Evolutionary conservation across 2,888 invertebrate species (phyloP).

Genomic region (Conops quadrifasciatus): DNA sequence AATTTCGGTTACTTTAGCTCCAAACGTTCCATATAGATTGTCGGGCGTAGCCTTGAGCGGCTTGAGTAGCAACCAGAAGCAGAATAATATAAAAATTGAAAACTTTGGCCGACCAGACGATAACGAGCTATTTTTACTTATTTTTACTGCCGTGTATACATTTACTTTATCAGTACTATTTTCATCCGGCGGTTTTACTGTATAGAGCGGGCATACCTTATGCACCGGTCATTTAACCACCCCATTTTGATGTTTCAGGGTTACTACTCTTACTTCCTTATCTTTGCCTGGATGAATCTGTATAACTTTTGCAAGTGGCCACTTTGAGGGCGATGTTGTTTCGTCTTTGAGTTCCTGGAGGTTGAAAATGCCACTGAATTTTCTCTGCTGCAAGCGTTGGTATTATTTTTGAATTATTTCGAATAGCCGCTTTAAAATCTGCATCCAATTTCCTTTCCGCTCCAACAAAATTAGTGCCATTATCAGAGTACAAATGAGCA

Average conservation of each 20-base stretch:
- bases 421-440: no score
- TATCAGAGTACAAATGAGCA: conserved; percentile 11
- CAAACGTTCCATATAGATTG: conserved; percentile 1
- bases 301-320: conserved; percentile 10
- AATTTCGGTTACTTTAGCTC: neutral
- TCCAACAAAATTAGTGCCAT: conserved; percentile 17
- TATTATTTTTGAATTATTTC: no score
- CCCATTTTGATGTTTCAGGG: no score
- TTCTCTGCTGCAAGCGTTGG: no score
- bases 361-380: no score
- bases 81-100: neutral
- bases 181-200: neutral
- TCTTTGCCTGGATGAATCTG: conserved; percentile 29
- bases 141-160: neutral
- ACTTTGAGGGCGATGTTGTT: conserved; percentile 4
- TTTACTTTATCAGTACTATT: neutral
- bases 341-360: conserved; percentile 2
- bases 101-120: neutral
- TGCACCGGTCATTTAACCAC: no score
- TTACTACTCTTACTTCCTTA: conserved; percentile 23
- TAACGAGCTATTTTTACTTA: neutral
- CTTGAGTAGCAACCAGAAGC: neutral
- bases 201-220: conserved; percentile 28
- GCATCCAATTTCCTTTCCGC: neutral
- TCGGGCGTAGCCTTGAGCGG: neutral